phyloP scores from a whole-genome alignment of 2,797 vertebrate genomes.

The Cirrhinus molitorella region DNA sequence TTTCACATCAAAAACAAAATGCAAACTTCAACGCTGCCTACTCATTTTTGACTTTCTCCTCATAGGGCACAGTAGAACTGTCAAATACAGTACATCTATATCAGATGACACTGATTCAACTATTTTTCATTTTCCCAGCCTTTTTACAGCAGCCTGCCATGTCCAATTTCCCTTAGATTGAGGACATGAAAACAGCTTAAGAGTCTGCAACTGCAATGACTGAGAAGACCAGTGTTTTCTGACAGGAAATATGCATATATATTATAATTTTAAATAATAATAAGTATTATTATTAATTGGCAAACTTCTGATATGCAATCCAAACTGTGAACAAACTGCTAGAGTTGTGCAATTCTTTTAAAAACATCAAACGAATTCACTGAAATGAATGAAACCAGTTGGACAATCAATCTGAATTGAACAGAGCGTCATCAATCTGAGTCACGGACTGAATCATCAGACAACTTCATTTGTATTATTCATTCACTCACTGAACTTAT shows the following conservation, averaged over 20 bases:
- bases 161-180: background rate
- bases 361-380: background rate
- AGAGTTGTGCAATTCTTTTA: background rate
- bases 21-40: background rate
- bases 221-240: background rate
- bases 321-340: background rate
- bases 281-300: background rate
- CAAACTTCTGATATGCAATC: background rate
- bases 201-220: background rate
- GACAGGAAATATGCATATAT: background rate
- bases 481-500: background rate
- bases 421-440: constrained; percentile 2
- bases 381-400: background rate
- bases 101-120: background rate
- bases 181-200: background rate
- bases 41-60: background rate
- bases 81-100: background rate
- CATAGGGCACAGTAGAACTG: background rate
- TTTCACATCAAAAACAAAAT: background rate
- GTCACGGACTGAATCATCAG: background rate
- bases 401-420: background rate
- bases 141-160: background rate
- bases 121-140: background rate
- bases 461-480: background rate
- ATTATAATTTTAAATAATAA: background rate